Base-by-base conservation (phyloP, 2,113 vertebrate genomes). In the Nothocercus julius region DNA sequence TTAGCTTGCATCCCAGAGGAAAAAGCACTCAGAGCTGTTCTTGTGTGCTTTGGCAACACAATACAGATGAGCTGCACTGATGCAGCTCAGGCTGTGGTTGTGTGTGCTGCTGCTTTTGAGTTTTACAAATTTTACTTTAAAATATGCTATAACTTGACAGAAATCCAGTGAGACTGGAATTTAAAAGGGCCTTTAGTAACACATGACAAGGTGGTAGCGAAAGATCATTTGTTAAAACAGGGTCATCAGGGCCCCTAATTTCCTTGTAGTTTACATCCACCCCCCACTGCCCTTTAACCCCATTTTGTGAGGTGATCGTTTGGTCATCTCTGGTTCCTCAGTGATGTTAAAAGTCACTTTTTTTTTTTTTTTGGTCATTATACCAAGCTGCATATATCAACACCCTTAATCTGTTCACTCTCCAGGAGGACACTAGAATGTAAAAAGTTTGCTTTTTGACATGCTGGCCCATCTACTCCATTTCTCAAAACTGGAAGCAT, bases 111-210 rank as follows among this genome's bases (percentile, higher is more conserved):
- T 70, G 54, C 49, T 80, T 19, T 74, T 82, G 45, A 67, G 72
- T 75, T 93, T 74, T 54, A 38, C 38, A 54, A 91, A 87, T 40
- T 64, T 85, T 51, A 58, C 40, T 90, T 83, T 93, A 93, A 93
- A 87, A 75, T 82, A 40, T 59, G 25, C 20, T 49, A 7, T 54
- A 86, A 81, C 28, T 74, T 56, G 76, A 38, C 45, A 91, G 61
- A 38, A 77, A 77, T 51, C n/a, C 44, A 75, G 30, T 18, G 64
- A 89, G 42, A 20, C 18, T 91, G 76, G 61, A 85, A 91, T 92
- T 89, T 61, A 51, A 72, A 85, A 74, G 10, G 11, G 19, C 28
- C 51, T 67, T 91, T 68, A 85, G 61, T 30, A 81, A 86, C 51
- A 81, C 42, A 51, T 25, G 68, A n/a, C 11, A 61, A 70, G 58